These are phyloP conservation scores for Copsychus sechellarum DNA, from an alignment of 2,113 vertebrate species.

Conservation along the genomic window DNA sequence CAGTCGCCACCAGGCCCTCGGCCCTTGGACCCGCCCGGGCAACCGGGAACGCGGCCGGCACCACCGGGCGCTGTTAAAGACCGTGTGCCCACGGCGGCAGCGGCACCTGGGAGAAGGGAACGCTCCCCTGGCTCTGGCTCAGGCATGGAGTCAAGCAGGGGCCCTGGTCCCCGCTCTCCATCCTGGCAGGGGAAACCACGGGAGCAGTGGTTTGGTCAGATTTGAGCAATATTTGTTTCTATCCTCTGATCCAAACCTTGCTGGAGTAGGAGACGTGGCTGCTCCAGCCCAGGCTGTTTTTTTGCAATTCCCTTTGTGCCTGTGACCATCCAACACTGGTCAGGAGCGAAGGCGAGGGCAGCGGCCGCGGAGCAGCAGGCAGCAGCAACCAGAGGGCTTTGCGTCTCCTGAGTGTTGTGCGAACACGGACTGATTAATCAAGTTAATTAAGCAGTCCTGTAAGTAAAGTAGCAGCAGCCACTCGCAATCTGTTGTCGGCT, in stretches of 20 bases:
- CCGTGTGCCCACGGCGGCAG: background rate
- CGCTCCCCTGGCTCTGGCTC: background rate
- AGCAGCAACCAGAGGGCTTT: background rate
- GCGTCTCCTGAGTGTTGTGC: background rate
- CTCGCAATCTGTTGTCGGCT: constrained; percentile 27
- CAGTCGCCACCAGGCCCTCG: background rate
- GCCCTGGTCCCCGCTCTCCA: accelerated
- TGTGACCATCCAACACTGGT: background rate
- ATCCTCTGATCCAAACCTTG: background rate
- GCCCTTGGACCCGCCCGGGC: background rate
- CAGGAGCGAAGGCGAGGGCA: background rate
- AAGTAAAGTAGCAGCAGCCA: constrained; percentile 33
- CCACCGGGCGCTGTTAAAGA: background rate
- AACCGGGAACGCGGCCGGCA: background rate
- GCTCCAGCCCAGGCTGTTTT: background rate
- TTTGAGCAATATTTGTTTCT: background rate
- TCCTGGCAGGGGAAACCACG: background rate
- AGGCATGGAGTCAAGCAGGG: accelerated
- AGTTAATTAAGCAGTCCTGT: constrained; percentile 43
- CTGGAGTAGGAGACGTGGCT: background rate
- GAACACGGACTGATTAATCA: constrained; percentile 27
- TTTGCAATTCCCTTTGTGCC: background rate
- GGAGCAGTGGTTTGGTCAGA: background rate
- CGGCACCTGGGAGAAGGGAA: background rate
- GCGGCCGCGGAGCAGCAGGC: background rate